A percentile compares a stretch with the other conserved stretches of the same genome.
These are phyloP conservation scores for Cyprinus carpio DNA, from an alignment of 2,113 vertebrate species.

Conservation along the genomic window DNA sequence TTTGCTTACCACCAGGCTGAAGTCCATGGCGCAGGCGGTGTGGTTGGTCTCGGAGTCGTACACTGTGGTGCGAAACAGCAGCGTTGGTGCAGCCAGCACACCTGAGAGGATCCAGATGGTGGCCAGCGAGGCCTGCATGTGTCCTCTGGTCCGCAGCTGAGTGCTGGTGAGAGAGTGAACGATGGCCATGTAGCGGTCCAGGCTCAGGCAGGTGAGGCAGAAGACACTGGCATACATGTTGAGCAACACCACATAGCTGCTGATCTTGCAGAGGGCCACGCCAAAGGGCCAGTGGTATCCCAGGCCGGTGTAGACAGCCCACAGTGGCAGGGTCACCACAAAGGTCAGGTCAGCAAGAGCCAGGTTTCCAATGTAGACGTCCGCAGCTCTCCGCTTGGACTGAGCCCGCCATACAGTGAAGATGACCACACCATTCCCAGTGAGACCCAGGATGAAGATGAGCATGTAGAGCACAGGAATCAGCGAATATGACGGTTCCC, in stretches of 20 bases:
- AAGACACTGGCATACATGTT: slow-evolving; percentile 88
- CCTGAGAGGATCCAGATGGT: slow-evolving; percentile 78
- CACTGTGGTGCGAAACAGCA: slow-evolving; percentile 76
- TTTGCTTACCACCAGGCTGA: slow-evolving; percentile 66
- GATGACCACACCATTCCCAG: slow-evolving; percentile 84
- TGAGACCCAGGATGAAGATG: slow-evolving; percentile 84
- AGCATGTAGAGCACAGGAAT: slow-evolving; percentile 86
- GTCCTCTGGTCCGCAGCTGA: slow-evolving; percentile 72
- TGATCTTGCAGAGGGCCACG: slow-evolving; percentile 81
- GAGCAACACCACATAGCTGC: slow-evolving; percentile 83
- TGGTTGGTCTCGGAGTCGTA: slow-evolving; percentile 64
- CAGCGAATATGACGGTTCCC: slow-evolving; percentile 79
- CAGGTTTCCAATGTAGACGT: slow-evolving; percentile 84
- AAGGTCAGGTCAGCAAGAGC: slow-evolving; percentile 86
- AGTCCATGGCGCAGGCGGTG: slow-evolving; percentile 81
- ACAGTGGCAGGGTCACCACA: slow-evolving; percentile 83
- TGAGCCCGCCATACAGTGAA: slow-evolving; percentile 82
- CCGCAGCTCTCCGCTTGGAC: slow-evolving; percentile 74
- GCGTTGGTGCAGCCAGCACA: slow-evolving; percentile 77
- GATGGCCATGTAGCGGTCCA: slow-evolving; percentile 85
- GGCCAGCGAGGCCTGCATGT: slow-evolving; percentile 67
- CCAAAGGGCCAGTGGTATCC: slow-evolving; percentile 88
- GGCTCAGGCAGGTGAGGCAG: slow-evolving; percentile 85
- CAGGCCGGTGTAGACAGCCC: slow-evolving; percentile 84
- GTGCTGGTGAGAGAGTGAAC: slow-evolving; percentile 80